A percentile compares a stretch with the other conserved stretches of the same genome.
Conservation (phyloP, 2,113 vertebrate species). For the Hyla sarda region DNA sequence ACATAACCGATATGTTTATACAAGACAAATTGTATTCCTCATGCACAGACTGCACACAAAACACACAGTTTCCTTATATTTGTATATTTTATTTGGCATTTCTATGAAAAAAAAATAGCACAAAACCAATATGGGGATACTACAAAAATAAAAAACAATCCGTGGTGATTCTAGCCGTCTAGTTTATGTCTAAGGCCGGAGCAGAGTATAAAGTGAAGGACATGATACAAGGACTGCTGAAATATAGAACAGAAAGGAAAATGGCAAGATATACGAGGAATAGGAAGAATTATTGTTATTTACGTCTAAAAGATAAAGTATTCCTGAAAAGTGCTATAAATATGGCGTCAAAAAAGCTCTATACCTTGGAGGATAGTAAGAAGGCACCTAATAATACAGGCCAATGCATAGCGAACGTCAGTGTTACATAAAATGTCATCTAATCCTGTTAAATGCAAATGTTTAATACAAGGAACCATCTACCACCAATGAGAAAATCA, state of each 20-base stretch:
- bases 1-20: no score
- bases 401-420: background rate
- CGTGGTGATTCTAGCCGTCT: background rate
- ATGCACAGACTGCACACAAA: background rate
- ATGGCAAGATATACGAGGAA: background rate
- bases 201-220: background rate
- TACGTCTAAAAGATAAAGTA: background rate
- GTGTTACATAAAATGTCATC: background rate
- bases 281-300: background rate
- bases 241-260: background rate
- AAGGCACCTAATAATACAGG: conserved; percentile 13
- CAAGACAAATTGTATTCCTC: no score
- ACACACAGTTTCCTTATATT: background rate
- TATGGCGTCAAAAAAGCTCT: background rate
- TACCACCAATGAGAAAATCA: no score
- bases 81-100: background rate
- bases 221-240: background rate
- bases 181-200: background rate
- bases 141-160: background rate
- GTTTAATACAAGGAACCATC: no score
- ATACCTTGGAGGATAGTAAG: background rate
- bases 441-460: no score
- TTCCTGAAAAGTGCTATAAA: background rate
- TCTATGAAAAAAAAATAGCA: conserved; percentile 10
- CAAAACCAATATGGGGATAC: background rate